Percentiles rank a stretch among this genome's conserved stretches.
phyloP scores from a whole-genome alignment of 1,140 invertebrate species.

The Camponotus pennsylvanicus region DNA sequence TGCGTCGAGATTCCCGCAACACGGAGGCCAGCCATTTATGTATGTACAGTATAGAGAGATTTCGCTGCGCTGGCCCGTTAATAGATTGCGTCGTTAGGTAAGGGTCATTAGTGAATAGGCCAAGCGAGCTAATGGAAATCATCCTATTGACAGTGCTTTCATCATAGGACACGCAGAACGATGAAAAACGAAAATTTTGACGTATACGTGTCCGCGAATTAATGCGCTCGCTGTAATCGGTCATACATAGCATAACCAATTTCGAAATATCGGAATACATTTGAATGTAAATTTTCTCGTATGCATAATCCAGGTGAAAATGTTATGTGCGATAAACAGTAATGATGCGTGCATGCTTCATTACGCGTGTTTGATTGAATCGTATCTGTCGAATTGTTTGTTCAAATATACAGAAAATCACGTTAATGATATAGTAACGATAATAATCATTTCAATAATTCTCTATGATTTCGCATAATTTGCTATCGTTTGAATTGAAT shows the following conservation, averaged over 20 bases:
- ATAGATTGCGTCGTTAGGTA: constrained; percentile 40
- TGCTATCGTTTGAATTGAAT: background rate
- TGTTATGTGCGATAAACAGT: constrained; percentile 22
- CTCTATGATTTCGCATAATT: constrained; percentile 22
- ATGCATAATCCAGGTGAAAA: constrained; percentile 43
- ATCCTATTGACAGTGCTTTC: constrained; percentile 4
- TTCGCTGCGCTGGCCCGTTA: constrained; percentile 15
- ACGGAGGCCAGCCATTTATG: constrained; percentile 7
- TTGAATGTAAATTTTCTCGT: constrained; percentile 43
- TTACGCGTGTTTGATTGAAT: constrained; percentile 44
- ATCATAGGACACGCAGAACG: background rate
- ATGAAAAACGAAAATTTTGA: constrained; percentile 20
- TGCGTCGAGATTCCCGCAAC: background rate
- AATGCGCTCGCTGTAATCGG: constrained; percentile 7
- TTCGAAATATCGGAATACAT: constrained; percentile 43
- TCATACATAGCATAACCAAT: constrained; percentile 27
- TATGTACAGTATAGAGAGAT: constrained; percentile 32
- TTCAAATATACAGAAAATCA: constrained; percentile 32
- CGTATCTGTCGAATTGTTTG: constrained; percentile 30
- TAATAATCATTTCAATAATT: constrained; percentile 39
- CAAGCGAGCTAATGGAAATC: constrained; percentile 44
- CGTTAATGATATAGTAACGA: constrained; percentile 30
- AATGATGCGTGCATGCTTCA: constrained; percentile 26
- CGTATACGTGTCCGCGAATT: constrained; percentile 15
- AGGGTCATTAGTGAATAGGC: constrained; percentile 36